Conservation (phyloP, 1,140 invertebrate genomes). For the Caenorhabditis briggsae region DNA sequence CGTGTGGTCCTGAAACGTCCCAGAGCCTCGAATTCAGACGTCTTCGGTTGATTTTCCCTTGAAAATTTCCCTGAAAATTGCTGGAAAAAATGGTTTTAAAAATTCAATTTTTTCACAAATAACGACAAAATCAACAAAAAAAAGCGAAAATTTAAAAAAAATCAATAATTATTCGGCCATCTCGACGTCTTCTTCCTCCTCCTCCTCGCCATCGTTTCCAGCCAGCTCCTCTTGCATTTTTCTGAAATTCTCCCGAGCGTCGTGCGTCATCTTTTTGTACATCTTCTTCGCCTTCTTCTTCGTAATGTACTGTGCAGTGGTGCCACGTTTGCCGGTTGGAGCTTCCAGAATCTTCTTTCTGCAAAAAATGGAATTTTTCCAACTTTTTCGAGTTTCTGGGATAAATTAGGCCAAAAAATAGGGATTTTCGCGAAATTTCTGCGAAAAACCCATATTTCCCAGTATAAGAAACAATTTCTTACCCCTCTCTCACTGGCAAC, state of each 20-base stretch:
- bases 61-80: too few species aligned
- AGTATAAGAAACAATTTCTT: neutral
- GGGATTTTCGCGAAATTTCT: neutral
- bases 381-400: neutral
- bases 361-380: neutral
- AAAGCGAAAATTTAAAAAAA: neutral
- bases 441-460: neutral
- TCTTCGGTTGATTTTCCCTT: too few species aligned
- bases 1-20: too few species aligned
- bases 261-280: slow-evolving; percentile 52
- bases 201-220: neutral
- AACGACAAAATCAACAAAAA: slow-evolving; percentile 14
- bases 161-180: slow-evolving; percentile 7
- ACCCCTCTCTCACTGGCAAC: slow-evolving; percentile 26
- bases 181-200: neutral
- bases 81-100: too few species aligned
- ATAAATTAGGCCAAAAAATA: too few species aligned
- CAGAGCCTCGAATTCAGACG: too few species aligned
- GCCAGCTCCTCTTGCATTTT: slow-evolving; percentile 25
- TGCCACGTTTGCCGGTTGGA: slow-evolving; percentile 22
- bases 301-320: slow-evolving; percentile 21
- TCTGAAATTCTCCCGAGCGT: neutral
- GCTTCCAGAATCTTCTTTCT: slow-evolving; percentile 38
- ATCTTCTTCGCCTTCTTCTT: slow-evolving; percentile 50
- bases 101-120: too few species aligned